A percentile compares a stretch with the other conserved stretches of the same genome.
Conservation (phyloP, 1,140 invertebrate genomes). For the Yoshiicerus persimilis region DNA sequence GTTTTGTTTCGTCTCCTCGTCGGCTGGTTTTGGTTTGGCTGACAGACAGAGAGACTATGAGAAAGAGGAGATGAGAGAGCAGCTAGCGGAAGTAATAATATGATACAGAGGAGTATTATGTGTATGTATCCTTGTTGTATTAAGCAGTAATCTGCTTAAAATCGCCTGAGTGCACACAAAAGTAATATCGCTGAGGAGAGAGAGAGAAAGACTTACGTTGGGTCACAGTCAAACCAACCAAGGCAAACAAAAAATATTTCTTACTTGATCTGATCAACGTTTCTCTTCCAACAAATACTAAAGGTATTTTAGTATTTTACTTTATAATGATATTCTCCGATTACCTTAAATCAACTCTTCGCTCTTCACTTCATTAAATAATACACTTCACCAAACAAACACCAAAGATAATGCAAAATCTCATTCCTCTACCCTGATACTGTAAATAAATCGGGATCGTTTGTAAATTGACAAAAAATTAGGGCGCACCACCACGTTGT, state of each 20-base stretch:
- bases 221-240: background rate
- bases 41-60: background rate
- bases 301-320: background rate
- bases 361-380: too few relatives aligned
- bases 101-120: constrained; percentile 20
- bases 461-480: background rate
- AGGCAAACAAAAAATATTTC: background rate
- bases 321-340: background rate
- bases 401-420: background rate
- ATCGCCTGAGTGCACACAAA: constrained; percentile 3
- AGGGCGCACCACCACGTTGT: too few relatives aligned
- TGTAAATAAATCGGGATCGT: background rate
- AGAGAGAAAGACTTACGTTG: background rate
- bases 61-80: background rate
- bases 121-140: constrained; percentile 10
- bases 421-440: background rate
- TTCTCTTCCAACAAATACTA: too few relatives aligned
- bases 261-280: background rate
- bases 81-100: constrained; percentile 13
- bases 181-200: background rate
- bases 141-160: constrained; percentile 13
- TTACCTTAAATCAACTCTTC: background rate
- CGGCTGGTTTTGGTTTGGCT: background rate
- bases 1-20: background rate
- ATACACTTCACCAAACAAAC: background rate